Percentiles rank a stretch among this genome's conserved stretches.
These are phyloP conservation scores for Drosophila ustulata DNA, from an alignment of 2,888 invertebrate species.

Conservation along the genomic window DNA sequence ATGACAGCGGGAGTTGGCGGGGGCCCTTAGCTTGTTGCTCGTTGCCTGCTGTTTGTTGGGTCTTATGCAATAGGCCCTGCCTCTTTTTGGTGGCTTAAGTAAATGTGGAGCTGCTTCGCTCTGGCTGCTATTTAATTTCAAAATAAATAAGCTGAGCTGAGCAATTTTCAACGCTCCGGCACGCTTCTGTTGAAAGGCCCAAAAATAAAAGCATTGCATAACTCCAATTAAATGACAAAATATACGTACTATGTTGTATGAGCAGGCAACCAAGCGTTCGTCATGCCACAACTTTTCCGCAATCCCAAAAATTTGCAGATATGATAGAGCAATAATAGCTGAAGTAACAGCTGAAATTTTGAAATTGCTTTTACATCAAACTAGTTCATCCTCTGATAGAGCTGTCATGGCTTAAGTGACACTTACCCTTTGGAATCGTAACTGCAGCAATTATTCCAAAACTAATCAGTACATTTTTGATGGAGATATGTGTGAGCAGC, in stretches of 20 bases:
- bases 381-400: not conserved
- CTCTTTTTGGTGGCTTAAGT: slow-evolving; percentile 54
- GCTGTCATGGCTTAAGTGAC: not conserved
- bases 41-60: slow-evolving; percentile 7
- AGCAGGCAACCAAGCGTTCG: slow-evolving; percentile 43
- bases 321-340: not conserved
- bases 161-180: slow-evolving; percentile 76
- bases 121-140: slow-evolving; percentile 74
- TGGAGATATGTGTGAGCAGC: not conserved
- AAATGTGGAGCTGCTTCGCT: slow-evolving; percentile 60
- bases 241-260: not conserved
- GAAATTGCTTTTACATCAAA: not conserved
- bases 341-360: not conserved
- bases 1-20: not conserved
- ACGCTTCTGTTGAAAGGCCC: slow-evolving; percentile 55
- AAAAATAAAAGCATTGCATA: slow-evolving; percentile 58
- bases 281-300: slow-evolving; percentile 60
- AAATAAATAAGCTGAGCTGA: slow-evolving; percentile 53
- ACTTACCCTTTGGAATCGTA: not conserved
- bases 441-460: not conserved
- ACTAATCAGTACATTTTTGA: not conserved
- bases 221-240: slow-evolving; percentile 60
- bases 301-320: slow-evolving; percentile 38
- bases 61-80: slow-evolving; percentile 73
- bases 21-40: not conserved